These are phyloP conservation scores for Eledone cirrhosa DNA, from an alignment of 2,888 invertebrate species.

Conservation along the genomic window DNA sequence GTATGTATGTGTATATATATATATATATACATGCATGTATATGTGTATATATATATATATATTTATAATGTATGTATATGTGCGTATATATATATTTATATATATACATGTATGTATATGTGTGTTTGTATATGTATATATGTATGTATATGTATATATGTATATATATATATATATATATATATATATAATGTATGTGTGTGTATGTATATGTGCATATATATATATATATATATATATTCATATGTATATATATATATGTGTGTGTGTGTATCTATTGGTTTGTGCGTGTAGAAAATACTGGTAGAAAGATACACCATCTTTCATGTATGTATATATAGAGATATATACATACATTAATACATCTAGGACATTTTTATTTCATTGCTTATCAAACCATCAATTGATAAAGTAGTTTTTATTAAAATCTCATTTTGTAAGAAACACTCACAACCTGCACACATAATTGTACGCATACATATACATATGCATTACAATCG, in stretches of 20 bases:
- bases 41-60: background rate
- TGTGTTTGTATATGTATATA: background rate
- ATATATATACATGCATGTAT: background rate
- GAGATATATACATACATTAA: too few relatives aligned
- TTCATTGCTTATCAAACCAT: too few relatives aligned
- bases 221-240: background rate
- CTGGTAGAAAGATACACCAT: too few relatives aligned
- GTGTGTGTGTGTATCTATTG: too few relatives aligned
- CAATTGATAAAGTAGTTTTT: too few relatives aligned
- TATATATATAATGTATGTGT: too few relatives aligned
- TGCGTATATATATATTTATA: too few relatives aligned
- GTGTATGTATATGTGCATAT: background rate
- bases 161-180: slow-evolving; percentile 2
- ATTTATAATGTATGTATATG: too few relatives aligned
- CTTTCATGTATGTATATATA: background rate
- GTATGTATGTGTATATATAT: background rate
- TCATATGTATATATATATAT: background rate
- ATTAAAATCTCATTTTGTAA: too few relatives aligned
- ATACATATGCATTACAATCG: background rate
- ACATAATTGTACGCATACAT: background rate
- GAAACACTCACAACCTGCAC: background rate
- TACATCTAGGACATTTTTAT: too few relatives aligned
- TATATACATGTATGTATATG: slow-evolving; percentile 8
- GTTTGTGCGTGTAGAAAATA: too few relatives aligned
- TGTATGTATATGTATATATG: background rate